Evolutionary conservation across 2,888 invertebrate genomes (phyloP), one percentile per base, ranked within the genome.

Genomic region (Abrostola tripartita): DNA sequence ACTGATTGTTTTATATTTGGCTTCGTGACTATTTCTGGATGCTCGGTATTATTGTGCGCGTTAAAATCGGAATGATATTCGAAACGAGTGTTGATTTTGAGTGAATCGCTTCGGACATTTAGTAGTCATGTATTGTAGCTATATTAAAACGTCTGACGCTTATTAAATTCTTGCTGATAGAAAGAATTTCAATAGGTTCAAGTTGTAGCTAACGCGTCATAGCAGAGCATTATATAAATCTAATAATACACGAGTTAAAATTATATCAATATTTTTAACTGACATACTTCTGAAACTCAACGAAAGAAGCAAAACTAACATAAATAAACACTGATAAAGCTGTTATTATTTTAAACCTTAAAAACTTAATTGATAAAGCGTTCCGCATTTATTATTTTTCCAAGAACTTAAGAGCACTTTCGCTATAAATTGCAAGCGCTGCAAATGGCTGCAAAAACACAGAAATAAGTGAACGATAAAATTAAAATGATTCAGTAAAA

Each of bases 1-100:
- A 56, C 42, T 60, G 64, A 64, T 67, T 62, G 64, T 52, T 62
- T 61, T 54, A 47, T 47, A 49, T 11, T 55, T 35, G 60, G 42
- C 5, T 41, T n/a, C 37, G 41, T 42, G 11, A 58, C 36, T 11
- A 35, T n/a, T 54, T 44, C 37, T 37, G n/a, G 8, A 12, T 14
- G 11, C 36, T 37, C 37, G 54, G 6, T 55, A n/a, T 10, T 37
- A 12, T 9, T 40, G 44, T 47, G 44, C 44, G 44, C 14, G 44
- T 47, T 47, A 14, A 24, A 47, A 47, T 9, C 8, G 44, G 44
- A 24, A 24, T 24, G 4, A 24, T 47, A 24, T 47, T 47, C 14
- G 44, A 44, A 44, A 12, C 42, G 42, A 6, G 6, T 5, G 0
- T 9, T 11, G 40, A 40, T 40, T 40, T 9, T 12, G n/a, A 42